Evolutionary conservation across 2,888 invertebrate species (phyloP), one percentile per base, ranked within the genome.

Genomic region (Himalopsyche kuldschensis): DNA sequence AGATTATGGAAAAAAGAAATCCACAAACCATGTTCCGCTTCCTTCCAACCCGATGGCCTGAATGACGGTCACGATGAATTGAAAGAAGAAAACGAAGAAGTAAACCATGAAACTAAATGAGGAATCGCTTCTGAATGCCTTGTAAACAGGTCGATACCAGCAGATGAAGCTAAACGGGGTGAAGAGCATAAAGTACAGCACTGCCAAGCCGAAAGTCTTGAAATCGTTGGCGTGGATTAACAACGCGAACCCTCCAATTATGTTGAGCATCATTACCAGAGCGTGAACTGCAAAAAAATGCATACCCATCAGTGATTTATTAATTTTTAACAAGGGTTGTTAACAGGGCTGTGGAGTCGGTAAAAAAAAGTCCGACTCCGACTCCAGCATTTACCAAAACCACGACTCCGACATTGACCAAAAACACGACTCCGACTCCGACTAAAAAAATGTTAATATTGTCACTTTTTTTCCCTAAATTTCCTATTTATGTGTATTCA

Each of bases 61-160:
- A 80, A 98, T 94, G 82, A 97, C 90, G 35, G 97, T 96, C 82
- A 98, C 95, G 84, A 98, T 92, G 89, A 96, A 95, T 95, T 99
- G 98, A 91, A 98, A 96, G 92, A 98, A 96, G 92, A 99, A 99
- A 88, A 99, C 96, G 90, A 99, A 98, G 94, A 99, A 99, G 93
- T 98, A 99, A 81, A 99, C 97, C 97, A 99, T 99, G 90, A 99
- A 99, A 91, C 99, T 99, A 93, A 99, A 98, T 3, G 99, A 99
- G 87, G 98, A 99, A 92, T 99, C 99, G 89, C 96, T 97, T 89
- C 99, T 95, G 93, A 99, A 99, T 86, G 99, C 99, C 92, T 99
- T 99, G 92, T 99, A 99, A 85, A 98, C 96, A 76, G 99, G 99
- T 89, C 99, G 94, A 92, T 98, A 99, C 99, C 99, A 99, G 91